A percentile compares a stretch with the other conserved stretches of the same genome.
Evolutionary conservation across 1,140 invertebrate genomes (phyloP).

Genomic region (Reticulitermes speratus): DNA sequence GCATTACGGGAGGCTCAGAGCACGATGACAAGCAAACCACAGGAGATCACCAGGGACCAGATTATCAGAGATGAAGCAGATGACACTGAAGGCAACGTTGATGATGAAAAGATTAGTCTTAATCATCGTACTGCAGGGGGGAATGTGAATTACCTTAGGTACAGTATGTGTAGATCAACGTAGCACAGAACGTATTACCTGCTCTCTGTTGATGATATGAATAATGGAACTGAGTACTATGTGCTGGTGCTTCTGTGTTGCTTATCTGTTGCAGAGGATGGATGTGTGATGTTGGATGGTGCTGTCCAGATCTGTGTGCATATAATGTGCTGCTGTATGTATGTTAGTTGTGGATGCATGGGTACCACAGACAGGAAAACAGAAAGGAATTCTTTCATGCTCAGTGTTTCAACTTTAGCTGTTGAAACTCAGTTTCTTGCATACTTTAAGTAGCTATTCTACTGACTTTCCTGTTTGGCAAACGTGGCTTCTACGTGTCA

Average conservation of each 20-base stretch:
- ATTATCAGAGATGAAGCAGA: neutral
- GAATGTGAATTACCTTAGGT: constrained; percentile 29
- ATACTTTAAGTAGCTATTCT: too few species aligned
- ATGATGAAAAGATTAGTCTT: constrained; percentile 15
- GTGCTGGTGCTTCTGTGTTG: neutral
- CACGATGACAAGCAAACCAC: neutral
- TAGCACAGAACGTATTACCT: neutral
- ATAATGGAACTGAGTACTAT: neutral
- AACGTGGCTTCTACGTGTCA: too few species aligned
- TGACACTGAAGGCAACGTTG: neutral
- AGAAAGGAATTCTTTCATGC: neutral
- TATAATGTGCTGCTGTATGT: constrained; percentile 2
- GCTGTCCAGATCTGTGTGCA: neutral
- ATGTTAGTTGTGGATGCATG: neutral
- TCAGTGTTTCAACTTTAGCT: neutral
- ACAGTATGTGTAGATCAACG: constrained; percentile 28
- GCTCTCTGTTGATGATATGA: neutral
- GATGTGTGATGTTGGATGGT: neutral
- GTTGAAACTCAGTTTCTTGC: too few species aligned
- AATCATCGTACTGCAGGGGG: neutral
- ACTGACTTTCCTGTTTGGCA: too few species aligned
- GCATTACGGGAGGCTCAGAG: neutral
- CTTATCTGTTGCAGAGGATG: neutral
- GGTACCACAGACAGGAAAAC: neutral
- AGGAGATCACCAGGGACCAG: neutral